Percentiles rank a stretch among this genome's conserved stretches.
These are phyloP conservation scores for Neopipo cinnamomea DNA, from an alignment of 2,113 vertebrate genomes.

Conservation along the genomic window DNA sequence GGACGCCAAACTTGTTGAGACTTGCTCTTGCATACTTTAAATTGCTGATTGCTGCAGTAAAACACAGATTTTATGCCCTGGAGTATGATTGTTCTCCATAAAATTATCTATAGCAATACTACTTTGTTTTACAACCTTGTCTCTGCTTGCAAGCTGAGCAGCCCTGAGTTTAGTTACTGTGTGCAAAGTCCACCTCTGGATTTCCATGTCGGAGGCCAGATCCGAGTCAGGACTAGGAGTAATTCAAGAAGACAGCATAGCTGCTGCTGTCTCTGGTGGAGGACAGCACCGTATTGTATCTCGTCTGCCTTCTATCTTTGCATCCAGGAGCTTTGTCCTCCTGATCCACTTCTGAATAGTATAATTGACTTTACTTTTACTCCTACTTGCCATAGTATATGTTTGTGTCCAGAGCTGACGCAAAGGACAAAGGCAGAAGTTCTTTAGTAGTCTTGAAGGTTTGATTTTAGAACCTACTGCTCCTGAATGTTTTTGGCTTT, in stretches of 20 bases:
- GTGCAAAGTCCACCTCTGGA: neutral
- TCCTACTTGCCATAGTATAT: neutral
- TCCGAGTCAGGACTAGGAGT: neutral
- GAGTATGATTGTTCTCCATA: neutral
- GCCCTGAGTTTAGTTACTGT: neutral
- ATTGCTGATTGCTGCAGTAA: neutral
- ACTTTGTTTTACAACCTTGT: neutral
- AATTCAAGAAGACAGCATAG: neutral
- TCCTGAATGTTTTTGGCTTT: neutral
- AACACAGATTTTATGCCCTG: constrained; percentile 1
- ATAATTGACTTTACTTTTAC: neutral
- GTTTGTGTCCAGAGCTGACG: neutral
- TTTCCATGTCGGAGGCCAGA: neutral
- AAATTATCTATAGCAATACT: neutral
- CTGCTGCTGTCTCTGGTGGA: neutral
- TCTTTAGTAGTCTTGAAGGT: neutral
- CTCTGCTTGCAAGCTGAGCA: neutral
- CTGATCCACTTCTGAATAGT: neutral
- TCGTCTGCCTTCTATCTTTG: neutral
- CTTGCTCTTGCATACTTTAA: constrained; percentile 30
- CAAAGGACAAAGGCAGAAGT: neutral
- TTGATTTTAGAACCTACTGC: neutral
- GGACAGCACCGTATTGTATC: neutral
- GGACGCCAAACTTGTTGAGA: neutral
- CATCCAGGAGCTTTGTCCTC: neutral